These are phyloP conservation scores for Calephelis virginiensis DNA, from an alignment of 1,140 invertebrate species.

Conservation along the genomic window DNA sequence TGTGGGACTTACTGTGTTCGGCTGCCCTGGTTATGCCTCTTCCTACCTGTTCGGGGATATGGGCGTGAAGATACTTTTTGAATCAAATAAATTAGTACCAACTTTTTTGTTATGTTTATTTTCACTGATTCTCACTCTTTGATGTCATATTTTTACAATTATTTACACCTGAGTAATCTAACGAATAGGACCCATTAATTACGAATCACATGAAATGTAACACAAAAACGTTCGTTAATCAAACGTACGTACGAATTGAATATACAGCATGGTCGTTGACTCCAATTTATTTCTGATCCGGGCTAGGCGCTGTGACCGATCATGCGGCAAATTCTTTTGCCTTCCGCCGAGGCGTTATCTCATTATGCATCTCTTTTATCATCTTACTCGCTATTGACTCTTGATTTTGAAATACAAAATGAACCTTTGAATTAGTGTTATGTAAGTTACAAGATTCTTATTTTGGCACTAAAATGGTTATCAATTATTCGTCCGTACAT, in stretches of 20 bases:
- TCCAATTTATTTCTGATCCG: constrained; percentile 46
- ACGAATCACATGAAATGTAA: constrained; percentile 12
- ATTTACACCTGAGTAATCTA: no score
- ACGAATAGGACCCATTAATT: background rate
- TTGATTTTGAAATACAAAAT: background rate
- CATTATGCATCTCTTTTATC: constrained; percentile 49
- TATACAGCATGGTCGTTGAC: constrained; percentile 27
- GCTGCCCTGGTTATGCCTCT: no score
- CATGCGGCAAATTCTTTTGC: constrained; percentile 62
- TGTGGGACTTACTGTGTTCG: no score
- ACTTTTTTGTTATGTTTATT: no score
- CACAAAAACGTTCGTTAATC: constrained; percentile 9
- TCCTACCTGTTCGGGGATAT: no score
- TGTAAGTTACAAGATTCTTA: background rate
- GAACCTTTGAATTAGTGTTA: background rate
- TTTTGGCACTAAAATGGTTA: background rate
- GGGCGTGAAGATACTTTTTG: no score
- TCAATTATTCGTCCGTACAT: no score
- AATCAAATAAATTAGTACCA: no score
- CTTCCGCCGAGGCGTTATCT: constrained; percentile 53
- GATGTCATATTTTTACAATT: no score
- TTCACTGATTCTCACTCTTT: no score
- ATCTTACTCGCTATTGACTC: constrained; percentile 14
- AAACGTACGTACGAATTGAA: constrained; percentile 9
- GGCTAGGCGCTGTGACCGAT: constrained; percentile 35